Evolutionary conservation across 2,797 vertebrate species (phyloP).

Genomic region (Micropoecilia bifurca): DNA sequence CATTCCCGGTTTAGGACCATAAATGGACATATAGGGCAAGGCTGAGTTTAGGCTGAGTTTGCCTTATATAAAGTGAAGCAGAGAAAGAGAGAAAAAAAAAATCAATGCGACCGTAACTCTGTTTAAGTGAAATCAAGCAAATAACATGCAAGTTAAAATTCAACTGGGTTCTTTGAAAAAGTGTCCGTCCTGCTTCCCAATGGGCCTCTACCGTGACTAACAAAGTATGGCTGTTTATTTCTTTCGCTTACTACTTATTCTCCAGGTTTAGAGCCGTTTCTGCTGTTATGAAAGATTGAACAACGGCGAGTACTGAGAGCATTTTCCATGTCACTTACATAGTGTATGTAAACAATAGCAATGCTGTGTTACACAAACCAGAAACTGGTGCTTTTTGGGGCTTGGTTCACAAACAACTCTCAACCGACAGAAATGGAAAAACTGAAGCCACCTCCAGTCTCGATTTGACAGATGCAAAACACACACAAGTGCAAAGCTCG

Average conservation of each 20-base stretch:
- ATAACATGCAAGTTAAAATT: conserved; percentile 1
- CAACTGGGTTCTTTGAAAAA: not conserved
- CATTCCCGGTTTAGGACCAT: not conserved
- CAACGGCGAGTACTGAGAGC: not conserved
- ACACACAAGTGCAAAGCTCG: conserved; percentile 24
- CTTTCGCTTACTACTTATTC: conserved; percentile 1
- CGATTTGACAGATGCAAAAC: conserved; percentile 67
- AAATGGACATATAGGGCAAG: not conserved
- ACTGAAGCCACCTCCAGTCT: conserved; percentile 70
- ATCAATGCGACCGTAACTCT: not conserved
- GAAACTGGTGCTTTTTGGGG: conserved; percentile 53
- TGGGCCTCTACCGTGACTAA: not conserved
- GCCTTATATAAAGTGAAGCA: conserved; percentile 1
- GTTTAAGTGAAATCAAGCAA: not conserved
- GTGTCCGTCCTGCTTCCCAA: not conserved
- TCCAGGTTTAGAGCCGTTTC: conserved; percentile 2
- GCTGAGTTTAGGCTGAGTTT: conserved; percentile 6
- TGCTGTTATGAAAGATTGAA: conserved; percentile 8
- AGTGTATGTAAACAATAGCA: conserved; percentile 53
- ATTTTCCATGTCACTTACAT: conserved; percentile 21
- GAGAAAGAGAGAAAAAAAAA: not conserved
- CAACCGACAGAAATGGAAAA: conserved; percentile 64
- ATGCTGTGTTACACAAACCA: conserved; percentile 43
- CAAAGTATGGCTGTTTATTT: not conserved
- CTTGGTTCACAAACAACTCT: conserved; percentile 54